Percentiles rank a stretch among this genome's conserved stretches.
Evolutionary conservation across 2,797 vertebrate species (phyloP).

Genomic region (Cichlasoma orientale): DNA sequence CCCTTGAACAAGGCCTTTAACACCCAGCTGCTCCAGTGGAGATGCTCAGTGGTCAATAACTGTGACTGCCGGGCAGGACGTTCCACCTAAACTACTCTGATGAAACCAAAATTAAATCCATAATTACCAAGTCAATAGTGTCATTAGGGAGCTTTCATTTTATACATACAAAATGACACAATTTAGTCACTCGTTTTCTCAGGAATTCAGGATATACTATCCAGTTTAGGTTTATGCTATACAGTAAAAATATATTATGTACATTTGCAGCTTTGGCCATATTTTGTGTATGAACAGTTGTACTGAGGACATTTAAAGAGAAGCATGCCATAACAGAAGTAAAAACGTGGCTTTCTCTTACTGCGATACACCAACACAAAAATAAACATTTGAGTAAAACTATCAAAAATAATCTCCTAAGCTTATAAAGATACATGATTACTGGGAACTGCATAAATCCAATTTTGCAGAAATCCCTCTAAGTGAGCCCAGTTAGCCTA

Average conservation of each 20-base stretch:
- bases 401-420: constrained; percentile 40
- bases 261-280: not conserved
- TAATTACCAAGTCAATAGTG: constrained; percentile 23
- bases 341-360: not conserved
- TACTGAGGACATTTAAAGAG: not conserved
- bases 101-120: constrained; percentile 33
- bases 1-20: constrained; percentile 41
- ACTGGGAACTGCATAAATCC: constrained; percentile 38
- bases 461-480: constrained; percentile 41
- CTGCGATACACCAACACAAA: constrained; percentile 8
- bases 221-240: not conserved
- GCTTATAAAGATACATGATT: constrained; percentile 31
- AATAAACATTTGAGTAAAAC: constrained; percentile 26
- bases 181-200: not conserved
- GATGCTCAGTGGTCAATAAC: not conserved
- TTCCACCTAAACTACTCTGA: constrained; percentile 11
- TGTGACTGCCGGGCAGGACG: not conserved
- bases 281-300: not conserved
- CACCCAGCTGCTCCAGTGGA: constrained; percentile 22
- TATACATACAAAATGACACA: not conserved
- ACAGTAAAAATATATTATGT: not conserved
- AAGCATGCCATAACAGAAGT: not conserved
- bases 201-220: not conserved
- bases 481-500: constrained; percentile 20
- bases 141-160: constrained; percentile 11